A percentile compares a stretch with the other conserved stretches of the same genome.
These are phyloP conservation scores for Elegia similella DNA, from an alignment of 2,888 invertebrate genomes.

Conservation along the genomic window DNA sequence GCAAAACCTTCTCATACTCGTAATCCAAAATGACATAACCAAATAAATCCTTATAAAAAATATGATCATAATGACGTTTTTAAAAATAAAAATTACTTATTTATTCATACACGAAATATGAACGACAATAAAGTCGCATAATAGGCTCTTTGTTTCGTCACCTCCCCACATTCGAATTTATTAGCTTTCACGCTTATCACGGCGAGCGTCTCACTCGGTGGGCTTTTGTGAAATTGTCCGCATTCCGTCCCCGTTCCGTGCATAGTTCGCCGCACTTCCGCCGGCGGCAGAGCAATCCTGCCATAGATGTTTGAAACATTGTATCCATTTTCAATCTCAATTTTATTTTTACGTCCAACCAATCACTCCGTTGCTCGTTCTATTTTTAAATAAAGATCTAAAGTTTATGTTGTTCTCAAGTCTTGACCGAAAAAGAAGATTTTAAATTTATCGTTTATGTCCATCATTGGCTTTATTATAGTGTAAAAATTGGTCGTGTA, in stretches of 20 bases:
- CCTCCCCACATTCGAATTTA: slow-evolving; percentile 64
- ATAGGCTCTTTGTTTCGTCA: slow-evolving; percentile 60
- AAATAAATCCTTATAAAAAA: background rate
- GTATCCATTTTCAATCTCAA: slow-evolving; percentile 43
- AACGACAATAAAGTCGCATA: slow-evolving; percentile 32
- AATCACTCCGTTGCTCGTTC: slow-evolving; percentile 29
- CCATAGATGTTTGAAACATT: slow-evolving; percentile 57
- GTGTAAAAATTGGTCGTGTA: too few relatives aligned
- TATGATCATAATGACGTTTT: background rate
- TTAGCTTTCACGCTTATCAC: slow-evolving; percentile 69
- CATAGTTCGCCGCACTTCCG: slow-evolving; percentile 62
- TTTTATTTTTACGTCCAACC: slow-evolving; percentile 43
- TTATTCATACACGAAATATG: slow-evolving; percentile 17
- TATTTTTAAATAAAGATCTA: slow-evolving; percentile 8
- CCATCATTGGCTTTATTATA: too few relatives aligned
- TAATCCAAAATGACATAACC: background rate
- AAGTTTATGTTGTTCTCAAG: background rate
- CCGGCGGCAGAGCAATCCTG: slow-evolving; percentile 47
- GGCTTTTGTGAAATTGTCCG: slow-evolving; percentile 69
- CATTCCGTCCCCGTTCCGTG: slow-evolving; percentile 59
- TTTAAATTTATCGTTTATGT: too few relatives aligned
- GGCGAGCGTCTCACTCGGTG: slow-evolving; percentile 66
- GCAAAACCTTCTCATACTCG: background rate
- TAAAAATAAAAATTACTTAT: background rate
- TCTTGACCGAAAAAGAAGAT: too few relatives aligned